Base-by-base conservation (phyloP, 2,797 vertebrate species). In the Squalus acanthias region DNA sequence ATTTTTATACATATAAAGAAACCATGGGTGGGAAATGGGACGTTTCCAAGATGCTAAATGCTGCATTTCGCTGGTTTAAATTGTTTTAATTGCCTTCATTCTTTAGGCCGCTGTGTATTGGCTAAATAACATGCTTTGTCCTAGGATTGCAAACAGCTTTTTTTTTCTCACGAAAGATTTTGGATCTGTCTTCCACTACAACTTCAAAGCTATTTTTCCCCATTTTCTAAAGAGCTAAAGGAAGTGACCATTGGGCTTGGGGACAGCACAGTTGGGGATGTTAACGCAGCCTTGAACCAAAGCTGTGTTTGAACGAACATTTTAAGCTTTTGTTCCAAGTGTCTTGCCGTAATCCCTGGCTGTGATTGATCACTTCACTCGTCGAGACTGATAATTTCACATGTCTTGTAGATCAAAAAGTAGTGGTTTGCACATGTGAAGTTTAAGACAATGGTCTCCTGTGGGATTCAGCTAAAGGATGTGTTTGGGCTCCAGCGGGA, bases 361-460 rank as follows among this genome's bases (percentile, higher is more conserved):
- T 46, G 91, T 93, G 63, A 93, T 69, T 46, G 63, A 93, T 93
- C 20, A 67, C 91, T 93, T 92, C 60, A n/a, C 33, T 92, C 65
- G 69, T 69, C 2, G n/a, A 67, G n/a, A 46, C 20, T 69, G 63
- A 67, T 67, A 39, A 69, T 67, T 93, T 69, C 46, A 53, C n/a
- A 67, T 93, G n/a, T 46, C 63, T 69, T 20, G 39, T 22, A 93
- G 63, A 67, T 93, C 63, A 93, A 85, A 85, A 85, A 85, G 82
- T 9, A 46, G 82, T 85, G 82, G 7, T 85, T 85, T 17, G 8
- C 63, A 63, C 88, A 69, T 67, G 63, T 26, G 91, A 93, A 69
- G 91, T 93, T 39, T 69, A 39, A 69, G 91, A 69, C 65, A 69
- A 12, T 69, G 20, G 57, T 26, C n/a, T 46, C 63, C n/a, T 69